Evolutionary conservation across 2,888 invertebrate species (phyloP).

Genomic region (Onthophagus sagittarius): DNA sequence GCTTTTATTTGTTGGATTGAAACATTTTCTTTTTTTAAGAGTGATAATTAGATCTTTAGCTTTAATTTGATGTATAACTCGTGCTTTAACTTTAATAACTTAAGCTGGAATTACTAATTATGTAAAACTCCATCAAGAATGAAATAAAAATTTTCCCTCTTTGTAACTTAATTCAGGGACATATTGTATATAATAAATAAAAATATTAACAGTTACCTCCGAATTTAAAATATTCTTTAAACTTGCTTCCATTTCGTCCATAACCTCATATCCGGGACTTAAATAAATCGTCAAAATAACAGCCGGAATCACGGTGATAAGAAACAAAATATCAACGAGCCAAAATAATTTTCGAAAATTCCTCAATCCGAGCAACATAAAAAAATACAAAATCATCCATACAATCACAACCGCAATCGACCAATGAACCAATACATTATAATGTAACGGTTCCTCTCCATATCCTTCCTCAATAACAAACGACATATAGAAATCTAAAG

Average conservation of each 20-base stretch:
- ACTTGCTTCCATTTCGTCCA: background rate
- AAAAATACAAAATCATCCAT: background rate
- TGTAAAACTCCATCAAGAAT: too few species aligned
- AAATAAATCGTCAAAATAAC: background rate
- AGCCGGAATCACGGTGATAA: background rate
- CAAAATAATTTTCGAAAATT: background rate
- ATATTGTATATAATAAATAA: too few species aligned
- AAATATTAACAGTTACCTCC: too few species aligned
- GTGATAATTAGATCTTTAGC: too few species aligned
- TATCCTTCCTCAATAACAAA: background rate
- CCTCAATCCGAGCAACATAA: background rate
- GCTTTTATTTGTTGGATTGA: too few species aligned
- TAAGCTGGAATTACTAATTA: too few species aligned
- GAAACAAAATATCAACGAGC: background rate
- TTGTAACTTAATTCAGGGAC: too few species aligned
- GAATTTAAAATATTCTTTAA: background rate
- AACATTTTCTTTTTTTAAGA: too few species aligned
- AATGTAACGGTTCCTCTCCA: background rate
- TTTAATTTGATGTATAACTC: too few species aligned
- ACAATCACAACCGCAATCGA: background rate
- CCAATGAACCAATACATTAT: background rate
- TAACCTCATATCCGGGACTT: background rate
- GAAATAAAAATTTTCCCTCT: too few species aligned
- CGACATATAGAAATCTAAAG: background rate
- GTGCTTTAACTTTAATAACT: too few species aligned